Percentiles rank a stretch among this genome's conserved stretches.
These are phyloP conservation scores for Melanocharis versteri DNA, from an alignment of 2,113 vertebrate genomes.

Conservation along the genomic window DNA sequence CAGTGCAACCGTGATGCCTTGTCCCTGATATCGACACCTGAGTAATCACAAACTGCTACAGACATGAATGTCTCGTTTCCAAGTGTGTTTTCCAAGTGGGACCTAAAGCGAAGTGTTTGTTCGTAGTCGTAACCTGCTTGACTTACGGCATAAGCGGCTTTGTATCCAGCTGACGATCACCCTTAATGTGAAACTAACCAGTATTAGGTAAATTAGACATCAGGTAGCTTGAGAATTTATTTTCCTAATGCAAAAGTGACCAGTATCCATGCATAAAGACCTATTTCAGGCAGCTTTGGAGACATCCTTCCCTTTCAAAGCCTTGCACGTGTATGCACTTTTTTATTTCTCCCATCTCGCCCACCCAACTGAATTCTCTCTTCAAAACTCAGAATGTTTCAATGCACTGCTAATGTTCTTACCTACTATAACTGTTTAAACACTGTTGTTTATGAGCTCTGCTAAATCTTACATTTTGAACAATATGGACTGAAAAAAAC, in stretches of 20 bases:
- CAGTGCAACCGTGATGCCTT: background rate
- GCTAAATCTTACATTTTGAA: background rate
- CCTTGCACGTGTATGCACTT: background rate
- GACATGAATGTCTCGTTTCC: background rate
- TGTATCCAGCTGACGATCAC: background rate
- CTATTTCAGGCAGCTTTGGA: background rate
- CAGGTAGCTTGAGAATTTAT: background rate
- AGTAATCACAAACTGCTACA: background rate
- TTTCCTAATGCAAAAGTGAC: background rate
- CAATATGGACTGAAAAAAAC: background rate
- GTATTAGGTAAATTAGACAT: background rate
- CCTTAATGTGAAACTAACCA: background rate
- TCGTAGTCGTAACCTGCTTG: background rate
- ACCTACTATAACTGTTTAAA: background rate
- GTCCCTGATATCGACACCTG: rapidly evolving
- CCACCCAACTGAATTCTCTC: background rate
- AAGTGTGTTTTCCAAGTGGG: background rate
- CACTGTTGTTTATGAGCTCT: background rate
- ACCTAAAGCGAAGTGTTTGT: background rate
- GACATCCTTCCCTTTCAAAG: background rate
- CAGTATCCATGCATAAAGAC: background rate
- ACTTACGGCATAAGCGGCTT: background rate
- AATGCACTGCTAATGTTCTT: background rate
- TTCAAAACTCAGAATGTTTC: background rate
- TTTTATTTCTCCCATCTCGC: background rate